Percentiles rank a stretch among this genome's conserved stretches.
Evolutionary conservation across 2,888 invertebrate genomes (phyloP).

Genomic region (Doris montereyensis): DNA sequence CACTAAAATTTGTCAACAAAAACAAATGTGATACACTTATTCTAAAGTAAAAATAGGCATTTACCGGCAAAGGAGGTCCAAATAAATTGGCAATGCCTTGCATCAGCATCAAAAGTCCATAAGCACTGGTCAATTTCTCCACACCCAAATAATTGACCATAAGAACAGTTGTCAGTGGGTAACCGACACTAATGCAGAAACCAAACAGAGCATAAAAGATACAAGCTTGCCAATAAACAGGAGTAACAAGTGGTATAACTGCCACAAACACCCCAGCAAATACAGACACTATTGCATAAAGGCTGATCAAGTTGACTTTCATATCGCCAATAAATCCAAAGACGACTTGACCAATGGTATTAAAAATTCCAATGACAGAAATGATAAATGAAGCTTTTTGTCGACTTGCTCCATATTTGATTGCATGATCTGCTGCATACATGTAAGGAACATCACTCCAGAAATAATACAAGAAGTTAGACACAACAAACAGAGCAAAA

Average conservation of each 20-base stretch:
- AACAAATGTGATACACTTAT: no score
- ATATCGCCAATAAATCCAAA: constrained; percentile 93
- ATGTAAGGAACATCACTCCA: constrained; percentile 95
- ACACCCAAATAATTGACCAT: constrained; percentile 91
- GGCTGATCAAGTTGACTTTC: constrained; percentile 83
- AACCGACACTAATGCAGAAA: constrained; percentile 91
- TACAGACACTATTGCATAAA: constrained; percentile 85
- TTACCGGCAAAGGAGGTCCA: no score
- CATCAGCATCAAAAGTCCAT: constrained; percentile 87
- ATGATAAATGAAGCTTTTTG: constrained; percentile 80
- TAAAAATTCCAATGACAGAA: constrained; percentile 83
- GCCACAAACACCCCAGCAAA: constrained; percentile 72
- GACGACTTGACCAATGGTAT: constrained; percentile 83
- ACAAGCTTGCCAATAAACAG: constrained; percentile 54
- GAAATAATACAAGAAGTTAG: constrained; percentile 90
- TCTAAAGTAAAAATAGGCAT: no score
- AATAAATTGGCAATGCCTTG: constrained; percentile 92
- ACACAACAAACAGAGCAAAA: constrained; percentile 79
- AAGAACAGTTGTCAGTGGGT: constrained; percentile 87
- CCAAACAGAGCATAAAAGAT: constrained; percentile 78
- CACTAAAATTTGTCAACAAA: no score
- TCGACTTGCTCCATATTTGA: constrained; percentile 76
- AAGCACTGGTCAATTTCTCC: constrained; percentile 91
- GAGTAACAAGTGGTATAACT: constrained; percentile 59
- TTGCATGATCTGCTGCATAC: constrained; percentile 87